Evolutionary conservation across 2,797 vertebrate species (phyloP).

Genomic region (Arnoldichthys spilopterus): DNA sequence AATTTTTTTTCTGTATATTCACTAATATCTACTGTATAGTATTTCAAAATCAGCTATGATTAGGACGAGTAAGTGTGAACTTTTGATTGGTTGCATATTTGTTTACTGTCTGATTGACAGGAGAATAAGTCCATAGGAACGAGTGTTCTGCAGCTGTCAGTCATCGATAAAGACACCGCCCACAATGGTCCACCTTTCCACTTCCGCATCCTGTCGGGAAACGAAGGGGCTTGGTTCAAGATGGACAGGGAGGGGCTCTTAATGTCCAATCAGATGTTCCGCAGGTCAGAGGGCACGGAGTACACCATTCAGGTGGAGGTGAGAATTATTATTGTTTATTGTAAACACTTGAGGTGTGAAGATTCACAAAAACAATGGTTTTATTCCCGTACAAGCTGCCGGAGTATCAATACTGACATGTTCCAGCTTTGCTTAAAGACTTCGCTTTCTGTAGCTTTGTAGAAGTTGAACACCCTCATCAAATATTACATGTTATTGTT

Average conservation of each 20-base stretch:
- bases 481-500: no score
- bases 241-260: slow-evolving; percentile 88
- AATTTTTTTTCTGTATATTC: no score
- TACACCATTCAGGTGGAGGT: slow-evolving; percentile 92
- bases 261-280: slow-evolving; percentile 89
- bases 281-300: slow-evolving; percentile 83
- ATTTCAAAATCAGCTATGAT: no score
- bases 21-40: no score
- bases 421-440: no score
- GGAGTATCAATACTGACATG: no score
- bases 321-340: slow-evolving; percentile 7
- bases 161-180: slow-evolving; percentile 92
- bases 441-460: no score
- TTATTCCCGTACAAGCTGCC: no score
- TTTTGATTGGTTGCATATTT: background rate
- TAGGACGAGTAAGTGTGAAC: background rate
- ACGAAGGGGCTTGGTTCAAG: slow-evolving; percentile 88
- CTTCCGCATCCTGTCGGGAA: slow-evolving; percentile 90
- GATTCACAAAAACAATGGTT: no score
- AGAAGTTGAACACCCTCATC: no score
- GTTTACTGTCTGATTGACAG: slow-evolving; percentile 66
- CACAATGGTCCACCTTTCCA: slow-evolving; percentile 95
- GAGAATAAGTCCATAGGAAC: slow-evolving; percentile 96
- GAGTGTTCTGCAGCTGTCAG: slow-evolving; percentile 91
- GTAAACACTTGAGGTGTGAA: no score